Evolutionary conservation across 1,140 invertebrate species (phyloP), one percentile per base, ranked within the genome.

Genomic region (Ericerus pela): DNA sequence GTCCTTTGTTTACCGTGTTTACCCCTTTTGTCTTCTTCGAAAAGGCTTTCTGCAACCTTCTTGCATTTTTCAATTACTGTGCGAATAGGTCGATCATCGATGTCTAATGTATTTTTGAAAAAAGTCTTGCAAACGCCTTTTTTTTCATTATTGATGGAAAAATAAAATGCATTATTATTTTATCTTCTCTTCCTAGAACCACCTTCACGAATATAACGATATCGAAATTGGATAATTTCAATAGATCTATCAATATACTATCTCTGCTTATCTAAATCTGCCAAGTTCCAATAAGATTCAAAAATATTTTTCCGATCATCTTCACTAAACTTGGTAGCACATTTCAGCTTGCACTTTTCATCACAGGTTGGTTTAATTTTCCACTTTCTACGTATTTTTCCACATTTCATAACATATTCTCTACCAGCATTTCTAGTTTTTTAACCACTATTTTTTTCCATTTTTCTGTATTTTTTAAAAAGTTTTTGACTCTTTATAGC

Each of bases 371-470:
- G 33, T 53, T 53, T 53, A 27, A 53, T 53, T 14, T 53, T 27
- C 51, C 51, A 31, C 33, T 53, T 30, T 30, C 33, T 53, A 31
- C 51, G 29, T 14, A 53, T 29, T 2, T 53, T 53, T 31, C 33
- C 28, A 53, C 51, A n/a, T 31, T 53, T 27, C 8, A 30, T 31
- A 31, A 14, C 51, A 53, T 53, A 53, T 53, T 6, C 20, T 16
- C 22, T n/a, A 1, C 51, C 51, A 31, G 20, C 24, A 53, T 53
- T 53, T 53, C 51, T 53, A 53, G 33, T 30, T 53, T 53, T 53
- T 53, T 53, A 53, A n/a, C 51, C 33, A 53, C 33, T 27, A 31
- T 53, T 53, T 30, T 53, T 20, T 53, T 53, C 51, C 28, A 53
- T 20, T 53, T 53, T n/a, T 14, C 51, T 53, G 27, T 16, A 51